Percentiles rank a stretch among this genome's conserved stretches.
phyloP scores from a whole-genome alignment of 2,797 vertebrate species.

The Momotus momota region DNA sequence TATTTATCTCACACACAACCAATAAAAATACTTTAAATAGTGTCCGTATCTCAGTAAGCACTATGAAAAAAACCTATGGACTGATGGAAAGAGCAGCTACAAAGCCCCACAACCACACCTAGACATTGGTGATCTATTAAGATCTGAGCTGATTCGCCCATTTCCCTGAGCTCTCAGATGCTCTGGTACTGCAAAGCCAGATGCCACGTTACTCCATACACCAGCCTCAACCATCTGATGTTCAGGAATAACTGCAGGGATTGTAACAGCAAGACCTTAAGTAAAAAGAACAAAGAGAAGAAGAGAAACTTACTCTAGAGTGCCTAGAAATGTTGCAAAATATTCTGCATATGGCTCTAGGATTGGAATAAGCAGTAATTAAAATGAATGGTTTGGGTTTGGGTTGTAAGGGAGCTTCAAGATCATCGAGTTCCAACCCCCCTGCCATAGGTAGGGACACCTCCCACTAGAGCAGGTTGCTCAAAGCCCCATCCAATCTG shows the following conservation, averaged over 20 bases:
- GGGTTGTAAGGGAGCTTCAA: no score
- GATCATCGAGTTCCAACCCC: no score
- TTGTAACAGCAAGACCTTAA: neutral
- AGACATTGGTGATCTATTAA: neutral
- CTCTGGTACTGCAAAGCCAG: neutral
- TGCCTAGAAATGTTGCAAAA: neutral
- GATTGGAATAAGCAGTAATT: neutral
- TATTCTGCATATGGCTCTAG: neutral
- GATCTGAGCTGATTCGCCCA: neutral
- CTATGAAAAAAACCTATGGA: neutral
- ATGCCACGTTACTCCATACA: neutral
- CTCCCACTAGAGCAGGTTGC: no score
- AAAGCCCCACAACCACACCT: neutral
- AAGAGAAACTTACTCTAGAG: neutral
- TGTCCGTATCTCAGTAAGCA: neutral
- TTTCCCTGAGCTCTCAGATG: neutral
- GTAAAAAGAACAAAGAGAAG: neutral
- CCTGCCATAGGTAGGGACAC: no score
- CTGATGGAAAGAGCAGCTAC: neutral
- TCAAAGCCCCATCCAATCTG: no score
- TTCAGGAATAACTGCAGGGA: neutral
- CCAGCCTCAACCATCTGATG: neutral
- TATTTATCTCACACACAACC: neutral
- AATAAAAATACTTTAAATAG: neutral
- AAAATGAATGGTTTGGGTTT: neutral